Percentiles rank a stretch among this genome's conserved stretches.
phyloP scores from a whole-genome alignment of 1,140 invertebrate genomes.

The Leucophenga varia region DNA sequence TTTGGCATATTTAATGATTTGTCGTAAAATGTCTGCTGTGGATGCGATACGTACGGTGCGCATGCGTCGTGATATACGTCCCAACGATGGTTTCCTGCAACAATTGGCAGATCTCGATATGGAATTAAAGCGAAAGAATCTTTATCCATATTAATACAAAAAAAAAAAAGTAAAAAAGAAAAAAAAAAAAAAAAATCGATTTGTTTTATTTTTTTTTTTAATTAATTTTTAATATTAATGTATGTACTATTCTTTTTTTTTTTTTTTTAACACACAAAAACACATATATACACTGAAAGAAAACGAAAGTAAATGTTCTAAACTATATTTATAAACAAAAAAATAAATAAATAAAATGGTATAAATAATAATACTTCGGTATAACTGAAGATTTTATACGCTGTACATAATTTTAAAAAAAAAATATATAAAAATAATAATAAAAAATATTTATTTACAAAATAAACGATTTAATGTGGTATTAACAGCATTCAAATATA shows the following conservation, averaged over 20 bases:
- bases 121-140: conserved; percentile 60
- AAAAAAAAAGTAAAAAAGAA: conserved; percentile 8
- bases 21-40: conserved; percentile 71
- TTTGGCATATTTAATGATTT: conserved; percentile 81
- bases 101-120: conserved; percentile 74
- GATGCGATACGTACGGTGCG: conserved; percentile 73
- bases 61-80: conserved; percentile 68
- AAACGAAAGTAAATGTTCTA: conserved; percentile 3
- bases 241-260: too few relatives aligned
- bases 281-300: neutral
- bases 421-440: neutral
- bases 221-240: too few relatives aligned
- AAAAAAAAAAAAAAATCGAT: conserved; percentile 26
- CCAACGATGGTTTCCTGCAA: conserved; percentile 78
- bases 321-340: conserved; percentile 1
- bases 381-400: neutral
- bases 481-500: too few relatives aligned
- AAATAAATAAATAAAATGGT: neutral
- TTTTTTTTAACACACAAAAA: conserved; percentile 7
- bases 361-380: conserved; percentile 4
- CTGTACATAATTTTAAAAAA: neutral
- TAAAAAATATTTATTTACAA: neutral
- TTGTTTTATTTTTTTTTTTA: too few relatives aligned
- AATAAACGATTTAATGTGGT: too few relatives aligned
- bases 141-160: conserved; percentile 45